Evolutionary conservation across 2,797 vertebrate species (phyloP), one percentile per base, ranked within the genome.

Genomic region (Champsocephalus gunnari): DNA sequence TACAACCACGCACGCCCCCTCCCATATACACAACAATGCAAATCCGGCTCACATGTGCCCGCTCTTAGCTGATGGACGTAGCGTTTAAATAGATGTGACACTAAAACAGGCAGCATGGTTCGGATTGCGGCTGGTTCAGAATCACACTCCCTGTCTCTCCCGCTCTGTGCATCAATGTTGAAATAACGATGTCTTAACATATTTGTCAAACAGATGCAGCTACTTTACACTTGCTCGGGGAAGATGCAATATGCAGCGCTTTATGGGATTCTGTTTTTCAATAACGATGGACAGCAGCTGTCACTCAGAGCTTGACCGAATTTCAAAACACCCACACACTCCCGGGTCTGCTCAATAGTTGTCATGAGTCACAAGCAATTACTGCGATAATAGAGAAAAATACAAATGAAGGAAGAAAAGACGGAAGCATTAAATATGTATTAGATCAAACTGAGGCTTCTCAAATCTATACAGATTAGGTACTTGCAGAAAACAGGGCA

Each of bases 201-300:
- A 90, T 92, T 92, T 87, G 81, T 91, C 87, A 87, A 87, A 71
- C 84, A 88, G 84, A 88, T 83, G 80, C 80, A 49, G 82, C 79
- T 70, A 56, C 83, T 87, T 91, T 81, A 83, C 82, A 85, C 81
- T 77, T 48, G 57, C 60, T 5, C 60, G 71, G 24, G 77, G 80
- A 87, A 53, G 71, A 80, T 69, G 77, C 69, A 76, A 85, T 75
- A 73, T 78, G 81, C 77, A 64, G 68, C 72, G 58, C 66, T 79
- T 74, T 49, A 58, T 75, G 75, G 43, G 55, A 54, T 48, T 58
- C 34, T 55, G 73, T 65, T 79, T 55, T 86, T 79, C 70, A 61
- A 44, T 71, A 60, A 64, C 48, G 49, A 66, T 65, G 44, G 44
- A 3, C 64, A 48, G 69, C 82, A 71, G 81, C 86, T 88, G 90